Conservation (phyloP, 2,113 vertebrate genomes). For the Oryctolagus cuniculus region mOryCun1.1 NC_091441.1:69559501-69560000, state of each 20-base stretch:
- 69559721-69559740: conserved; percentile 96
- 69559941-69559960: conserved; percentile 20
- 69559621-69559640: conserved; percentile 96
- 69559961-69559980: conserved; percentile 35
- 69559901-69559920: neutral
- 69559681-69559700: conserved; percentile 99
- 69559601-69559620: conserved; percentile 97
- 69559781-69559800: conserved; percentile 84
- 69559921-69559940: neutral
- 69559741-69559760: conserved; percentile 95
- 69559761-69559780: conserved; percentile 88
- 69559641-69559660: conserved; percentile 95
- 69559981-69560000: neutral
- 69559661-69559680: conserved; percentile 95
- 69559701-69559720: conserved; percentile 97
- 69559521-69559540: conserved; percentile 89
- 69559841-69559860: conserved; percentile 57
- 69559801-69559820: conserved; percentile 75
- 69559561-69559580: conserved; percentile 97
- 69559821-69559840: conserved; percentile 75
- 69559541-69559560: conserved; percentile 95
- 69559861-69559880: conserved; percentile 26
- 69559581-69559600: conserved; percentile 97
- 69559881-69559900: conserved; percentile 41
- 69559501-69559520: conserved; percentile 23